Conservation (phyloP, 1,140 invertebrate genomes). For the Listronotus bonariensis region DNA sequence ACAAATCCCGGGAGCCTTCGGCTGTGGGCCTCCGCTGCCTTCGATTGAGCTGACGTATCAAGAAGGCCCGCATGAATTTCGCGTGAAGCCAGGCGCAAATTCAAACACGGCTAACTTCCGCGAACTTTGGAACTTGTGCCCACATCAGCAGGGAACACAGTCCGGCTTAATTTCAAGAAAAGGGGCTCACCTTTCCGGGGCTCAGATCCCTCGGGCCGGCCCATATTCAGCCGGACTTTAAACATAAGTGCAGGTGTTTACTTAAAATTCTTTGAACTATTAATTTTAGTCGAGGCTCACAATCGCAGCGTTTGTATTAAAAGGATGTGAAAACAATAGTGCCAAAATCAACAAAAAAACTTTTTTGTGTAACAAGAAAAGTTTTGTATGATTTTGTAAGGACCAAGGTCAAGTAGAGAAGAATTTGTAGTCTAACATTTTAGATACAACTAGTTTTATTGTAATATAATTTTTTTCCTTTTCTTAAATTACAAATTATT, state of each 20-base stretch:
- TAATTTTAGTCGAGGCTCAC: background rate
- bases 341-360: no score
- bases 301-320: no score
- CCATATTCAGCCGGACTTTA: conserved; percentile 16
- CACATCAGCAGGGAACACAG: conserved; percentile 49
- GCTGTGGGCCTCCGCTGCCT: no score
- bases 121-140: conserved; percentile 44
- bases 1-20: no score
- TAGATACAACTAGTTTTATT: no score
- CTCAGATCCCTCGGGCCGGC: conserved; percentile 15
- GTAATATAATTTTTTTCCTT: no score
- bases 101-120: conserved; percentile 49
- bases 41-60: conserved; percentile 1
- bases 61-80: conserved; percentile 47
- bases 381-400: no score
- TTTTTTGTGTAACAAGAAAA: no score
- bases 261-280: conserved; percentile 12
- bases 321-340: no score
- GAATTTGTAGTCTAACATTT: no score
- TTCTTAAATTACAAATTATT: no score
- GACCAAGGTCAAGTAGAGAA: no score
- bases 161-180: conserved; percentile 43
- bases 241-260: conserved; percentile 18
- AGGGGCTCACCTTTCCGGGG: conserved; percentile 21
- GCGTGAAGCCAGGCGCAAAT: conserved; percentile 52